A percentile compares a stretch with the other conserved stretches of the same genome.
Conservation (phyloP, 2,113 vertebrate species). For the Rhea americana region DNA sequence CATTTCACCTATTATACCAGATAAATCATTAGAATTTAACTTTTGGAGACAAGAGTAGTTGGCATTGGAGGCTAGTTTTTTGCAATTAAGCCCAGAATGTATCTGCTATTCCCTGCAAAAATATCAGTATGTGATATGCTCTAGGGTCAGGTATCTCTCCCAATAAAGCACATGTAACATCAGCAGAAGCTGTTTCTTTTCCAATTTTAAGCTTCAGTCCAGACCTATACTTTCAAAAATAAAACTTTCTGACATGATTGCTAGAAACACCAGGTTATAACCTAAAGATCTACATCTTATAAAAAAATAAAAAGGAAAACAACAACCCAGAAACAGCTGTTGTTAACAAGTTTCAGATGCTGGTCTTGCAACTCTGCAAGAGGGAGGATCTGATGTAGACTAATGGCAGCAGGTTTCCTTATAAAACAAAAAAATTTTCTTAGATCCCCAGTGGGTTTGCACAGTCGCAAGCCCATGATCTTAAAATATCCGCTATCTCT, state of each 20-base stretch:
- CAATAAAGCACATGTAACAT: background rate
- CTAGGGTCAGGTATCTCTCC: background rate
- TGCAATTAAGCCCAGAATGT: background rate
- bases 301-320: background rate
- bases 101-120: background rate
- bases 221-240: background rate
- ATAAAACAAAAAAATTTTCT: background rate
- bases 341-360: conserved; percentile 40
- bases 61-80: background rate
- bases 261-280: background rate
- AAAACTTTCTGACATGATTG: background rate
- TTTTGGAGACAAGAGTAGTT: background rate
- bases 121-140: background rate
- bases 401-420: background rate
- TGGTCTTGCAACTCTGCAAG: background rate
- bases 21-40: background rate
- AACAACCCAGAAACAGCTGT: background rate
- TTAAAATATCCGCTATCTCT: background rate
- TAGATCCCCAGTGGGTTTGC: background rate
- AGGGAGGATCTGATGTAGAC: background rate
- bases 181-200: background rate
- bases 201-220: background rate
- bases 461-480: background rate
- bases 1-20: background rate
- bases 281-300: background rate